phyloP scores from a whole-genome alignment of 2,113 vertebrate species.

The Cyphomyrus plagiostoma region DNA sequence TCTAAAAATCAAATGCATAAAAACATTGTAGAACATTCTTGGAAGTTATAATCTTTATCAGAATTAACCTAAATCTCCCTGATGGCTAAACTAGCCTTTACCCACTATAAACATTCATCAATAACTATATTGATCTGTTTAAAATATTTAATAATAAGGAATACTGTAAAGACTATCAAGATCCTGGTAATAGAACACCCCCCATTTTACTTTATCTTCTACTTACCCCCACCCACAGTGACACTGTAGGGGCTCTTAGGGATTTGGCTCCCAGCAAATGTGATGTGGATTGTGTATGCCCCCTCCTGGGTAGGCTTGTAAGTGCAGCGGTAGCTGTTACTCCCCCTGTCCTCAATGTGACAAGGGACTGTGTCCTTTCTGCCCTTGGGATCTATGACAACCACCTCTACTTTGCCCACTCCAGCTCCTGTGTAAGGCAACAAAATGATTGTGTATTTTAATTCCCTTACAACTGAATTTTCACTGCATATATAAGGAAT shows the following conservation, averaged over 20 bases:
- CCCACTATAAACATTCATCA: neutral
- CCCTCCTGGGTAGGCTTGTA: slow-evolving; percentile 79
- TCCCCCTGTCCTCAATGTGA: slow-evolving; percentile 75
- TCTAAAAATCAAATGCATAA: neutral
- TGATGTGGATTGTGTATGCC: slow-evolving; percentile 67
- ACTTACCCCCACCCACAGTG: slow-evolving; percentile 74
- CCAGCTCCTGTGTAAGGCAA: slow-evolving; percentile 65
- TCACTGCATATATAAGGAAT: neutral
- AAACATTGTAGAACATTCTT: neutral
- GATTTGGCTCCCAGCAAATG: slow-evolving; percentile 73
- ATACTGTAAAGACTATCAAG: neutral
- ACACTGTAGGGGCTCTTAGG: slow-evolving; percentile 81
- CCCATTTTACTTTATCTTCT: neutral
- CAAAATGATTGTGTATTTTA: neutral
- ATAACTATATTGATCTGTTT: neutral
- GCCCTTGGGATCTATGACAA: slow-evolving; percentile 71
- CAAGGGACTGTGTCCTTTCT: slow-evolving; percentile 70
- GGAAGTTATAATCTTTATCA: neutral
- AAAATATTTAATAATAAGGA: neutral
- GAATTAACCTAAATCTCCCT: neutral
- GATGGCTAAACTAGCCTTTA: neutral
- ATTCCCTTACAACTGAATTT: neutral
- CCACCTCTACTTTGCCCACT: slow-evolving; percentile 72
- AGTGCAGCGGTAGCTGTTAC: slow-evolving; percentile 76
- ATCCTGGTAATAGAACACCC: neutral